Conservation (phyloP, 2,888 invertebrate genomes). For the Pammene aurita region DNA sequence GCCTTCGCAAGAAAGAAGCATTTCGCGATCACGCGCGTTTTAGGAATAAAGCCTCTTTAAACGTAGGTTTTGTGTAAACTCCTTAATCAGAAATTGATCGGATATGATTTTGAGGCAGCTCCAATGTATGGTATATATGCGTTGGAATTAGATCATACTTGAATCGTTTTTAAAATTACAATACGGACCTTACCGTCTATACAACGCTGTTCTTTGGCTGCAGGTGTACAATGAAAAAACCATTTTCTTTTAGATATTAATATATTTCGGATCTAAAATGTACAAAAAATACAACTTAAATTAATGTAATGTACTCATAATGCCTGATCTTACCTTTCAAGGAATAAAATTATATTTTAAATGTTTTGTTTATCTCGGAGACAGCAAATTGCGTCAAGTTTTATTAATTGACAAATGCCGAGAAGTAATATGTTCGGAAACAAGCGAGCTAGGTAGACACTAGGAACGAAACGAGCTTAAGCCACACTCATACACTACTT, state of each 20-base stretch:
- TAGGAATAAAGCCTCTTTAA: no score
- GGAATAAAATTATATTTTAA: conserved; percentile 64
- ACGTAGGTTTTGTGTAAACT: no score
- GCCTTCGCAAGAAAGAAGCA: no score
- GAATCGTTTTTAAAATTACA: no score
- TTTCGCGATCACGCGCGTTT: no score
- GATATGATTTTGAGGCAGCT: no score
- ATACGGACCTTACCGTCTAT: no score
- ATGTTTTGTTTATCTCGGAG: conserved; percentile 65
- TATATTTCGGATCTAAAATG: conserved; percentile 90
- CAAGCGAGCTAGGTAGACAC: conserved; percentile 61
- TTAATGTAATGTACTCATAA: conserved; percentile 85
- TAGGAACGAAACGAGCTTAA: conserved; percentile 76
- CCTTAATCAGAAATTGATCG: no score
- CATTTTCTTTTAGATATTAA: conserved; percentile 82
- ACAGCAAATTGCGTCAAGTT: conserved; percentile 60
- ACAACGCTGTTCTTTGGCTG: no score
- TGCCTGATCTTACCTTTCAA: conserved; percentile 75
- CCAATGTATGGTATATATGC: no score
- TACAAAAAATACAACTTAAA: conserved; percentile 89
- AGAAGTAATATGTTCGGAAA: conserved; percentile 64
- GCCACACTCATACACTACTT: conserved; percentile 59
- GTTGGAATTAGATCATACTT: no score
- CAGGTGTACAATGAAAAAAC: no score
- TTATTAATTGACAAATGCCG: conserved; percentile 77